These are phyloP conservation scores for Cydia splendana DNA, from an alignment of 1,140 invertebrate species.

Conservation along the genomic window DNA sequence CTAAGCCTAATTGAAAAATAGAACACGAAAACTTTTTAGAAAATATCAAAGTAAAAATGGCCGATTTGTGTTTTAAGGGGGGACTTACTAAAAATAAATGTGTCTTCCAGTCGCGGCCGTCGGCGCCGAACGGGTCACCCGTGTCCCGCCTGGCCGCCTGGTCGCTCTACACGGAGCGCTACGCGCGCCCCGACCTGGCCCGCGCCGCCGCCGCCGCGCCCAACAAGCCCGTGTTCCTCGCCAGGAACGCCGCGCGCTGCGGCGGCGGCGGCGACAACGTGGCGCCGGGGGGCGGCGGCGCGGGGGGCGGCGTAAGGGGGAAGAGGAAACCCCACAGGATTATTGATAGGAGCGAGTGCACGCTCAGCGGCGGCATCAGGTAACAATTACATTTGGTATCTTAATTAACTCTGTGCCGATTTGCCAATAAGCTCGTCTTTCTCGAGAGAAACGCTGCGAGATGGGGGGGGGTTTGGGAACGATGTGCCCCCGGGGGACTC, in stretches of 20 bases:
- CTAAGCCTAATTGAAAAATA: too few species aligned
- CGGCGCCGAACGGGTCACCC: conserved; percentile 37
- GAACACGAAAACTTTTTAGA: too few species aligned
- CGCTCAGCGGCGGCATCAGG: conserved; percentile 38
- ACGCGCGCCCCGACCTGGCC: conserved; percentile 42
- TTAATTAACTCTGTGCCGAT: too few species aligned
- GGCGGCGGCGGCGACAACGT: conserved; percentile 32
- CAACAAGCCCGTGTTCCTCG: conserved; percentile 65
- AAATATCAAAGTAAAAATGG: too few species aligned
- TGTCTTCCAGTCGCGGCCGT: neutral
- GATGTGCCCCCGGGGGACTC: too few species aligned
- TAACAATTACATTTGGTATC: too few species aligned
- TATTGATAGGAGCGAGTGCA: conserved; percentile 53
- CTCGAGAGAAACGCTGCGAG: too few species aligned
- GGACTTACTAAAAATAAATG: too few species aligned
- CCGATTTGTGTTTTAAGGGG: too few species aligned
- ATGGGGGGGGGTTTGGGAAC: too few species aligned
- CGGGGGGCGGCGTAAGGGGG: conserved; percentile 37
- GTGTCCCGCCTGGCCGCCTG: conserved; percentile 55
- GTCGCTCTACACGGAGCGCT: conserved; percentile 63
- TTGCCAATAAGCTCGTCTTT: too few species aligned
- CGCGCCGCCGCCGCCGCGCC: conserved; percentile 33
- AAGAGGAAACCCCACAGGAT: conserved; percentile 48
- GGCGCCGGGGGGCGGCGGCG: conserved; percentile 29
- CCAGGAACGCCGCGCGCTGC: conserved; percentile 49